A percentile compares a stretch with the other conserved stretches of the same genome.
phyloP scores from a whole-genome alignment of 2,113 vertebrate genomes.

The Leuciscus idus region DNA sequence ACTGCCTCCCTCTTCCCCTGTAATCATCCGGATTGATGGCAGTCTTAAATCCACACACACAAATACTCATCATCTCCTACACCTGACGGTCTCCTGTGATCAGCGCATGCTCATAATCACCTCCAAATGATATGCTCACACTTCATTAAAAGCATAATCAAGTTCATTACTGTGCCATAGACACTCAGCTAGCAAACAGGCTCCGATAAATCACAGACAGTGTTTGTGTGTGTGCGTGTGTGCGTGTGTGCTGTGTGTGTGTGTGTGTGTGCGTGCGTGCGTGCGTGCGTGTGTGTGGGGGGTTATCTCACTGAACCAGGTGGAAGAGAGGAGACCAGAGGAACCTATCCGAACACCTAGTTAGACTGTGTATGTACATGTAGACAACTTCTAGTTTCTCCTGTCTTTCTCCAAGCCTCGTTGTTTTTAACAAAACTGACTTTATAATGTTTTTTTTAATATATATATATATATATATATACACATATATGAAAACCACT shows the following conservation, averaged over 20 bases:
- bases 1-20: background rate
- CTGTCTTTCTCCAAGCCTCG: background rate
- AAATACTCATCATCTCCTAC: constrained; percentile 30
- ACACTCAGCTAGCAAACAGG: constrained; percentile 78
- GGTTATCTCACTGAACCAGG: constrained; percentile 76
- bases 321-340: constrained; percentile 46
- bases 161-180: constrained; percentile 82
- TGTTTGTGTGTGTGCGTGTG: constrained; percentile 60
- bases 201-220: constrained; percentile 76
- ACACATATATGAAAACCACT: no score
- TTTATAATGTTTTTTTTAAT: no score
- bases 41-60: constrained; percentile 16
- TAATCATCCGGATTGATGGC: constrained; percentile 11
- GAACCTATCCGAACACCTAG: background rate
- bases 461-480: no score
- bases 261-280: constrained; percentile 62
- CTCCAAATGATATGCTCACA: constrained; percentile 77
- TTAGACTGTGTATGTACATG: constrained; percentile 7
- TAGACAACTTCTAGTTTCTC: background rate
- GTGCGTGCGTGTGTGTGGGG: constrained; percentile 54
- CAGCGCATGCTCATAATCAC: constrained; percentile 64
- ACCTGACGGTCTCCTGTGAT: constrained; percentile 42
- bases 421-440: background rate
- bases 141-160: constrained; percentile 84
- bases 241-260: constrained; percentile 63